phyloP scores from a whole-genome alignment of 2,888 invertebrate species.

The Abrostola tripartita region DNA sequence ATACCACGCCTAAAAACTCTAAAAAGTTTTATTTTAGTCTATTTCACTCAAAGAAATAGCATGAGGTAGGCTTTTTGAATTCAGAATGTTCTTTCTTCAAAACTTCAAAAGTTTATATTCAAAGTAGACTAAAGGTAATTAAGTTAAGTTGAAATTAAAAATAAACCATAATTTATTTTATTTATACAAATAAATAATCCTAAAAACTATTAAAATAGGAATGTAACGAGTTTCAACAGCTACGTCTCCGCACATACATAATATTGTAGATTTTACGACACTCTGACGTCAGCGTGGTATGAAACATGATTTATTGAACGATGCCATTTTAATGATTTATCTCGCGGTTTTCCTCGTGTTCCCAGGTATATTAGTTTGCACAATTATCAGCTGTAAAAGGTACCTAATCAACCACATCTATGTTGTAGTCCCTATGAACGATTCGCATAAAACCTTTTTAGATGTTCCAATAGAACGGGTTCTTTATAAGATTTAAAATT shows the following conservation, averaged over 20 bases:
- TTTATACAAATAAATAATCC: slow-evolving; percentile 9
- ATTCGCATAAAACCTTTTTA: no score
- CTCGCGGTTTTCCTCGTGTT: slow-evolving; percentile 65
- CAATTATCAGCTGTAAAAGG: slow-evolving; percentile 1
- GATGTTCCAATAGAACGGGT: no score
- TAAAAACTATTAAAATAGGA: slow-evolving; percentile 15
- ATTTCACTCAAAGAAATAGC: no score
- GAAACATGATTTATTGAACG: slow-evolving; percentile 63
- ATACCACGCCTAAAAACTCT: no score
- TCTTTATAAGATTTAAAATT: no score
- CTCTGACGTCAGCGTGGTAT: slow-evolving; percentile 61
- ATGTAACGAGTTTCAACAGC: slow-evolving; percentile 23
- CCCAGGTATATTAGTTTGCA: slow-evolving; percentile 13
- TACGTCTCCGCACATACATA: slow-evolving; percentile 26
- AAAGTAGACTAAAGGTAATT: no score
- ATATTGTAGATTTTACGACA: slow-evolving; percentile 48
- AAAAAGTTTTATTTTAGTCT: no score
- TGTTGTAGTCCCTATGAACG: background rate
- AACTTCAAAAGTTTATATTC: no score
- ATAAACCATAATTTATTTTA: slow-evolving; percentile 1
- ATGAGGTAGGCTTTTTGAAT: background rate
- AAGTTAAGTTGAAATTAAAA: background rate
- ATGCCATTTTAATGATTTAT: slow-evolving; percentile 60
- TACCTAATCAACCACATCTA: background rate
- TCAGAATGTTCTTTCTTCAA: no score